phyloP scores from a whole-genome alignment of 2,113 vertebrate species.

The Leucopsar rothschildi region DNA sequence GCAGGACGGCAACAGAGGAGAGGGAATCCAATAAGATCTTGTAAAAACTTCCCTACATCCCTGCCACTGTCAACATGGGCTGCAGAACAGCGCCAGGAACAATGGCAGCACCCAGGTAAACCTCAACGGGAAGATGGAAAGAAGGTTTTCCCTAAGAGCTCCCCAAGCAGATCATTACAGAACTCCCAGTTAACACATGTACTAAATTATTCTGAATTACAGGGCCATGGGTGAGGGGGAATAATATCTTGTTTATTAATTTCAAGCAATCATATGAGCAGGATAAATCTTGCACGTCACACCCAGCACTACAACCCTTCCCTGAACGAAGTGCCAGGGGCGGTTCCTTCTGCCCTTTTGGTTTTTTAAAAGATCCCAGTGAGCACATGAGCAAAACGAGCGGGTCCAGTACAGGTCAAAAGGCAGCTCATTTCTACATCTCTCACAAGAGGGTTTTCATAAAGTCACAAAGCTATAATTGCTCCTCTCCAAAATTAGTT shows the following conservation, averaged over 20 bases:
- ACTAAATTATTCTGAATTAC: background rate
- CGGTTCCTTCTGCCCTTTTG: background rate
- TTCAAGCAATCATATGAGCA: background rate
- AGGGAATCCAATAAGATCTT: background rate
- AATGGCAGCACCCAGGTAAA: background rate
- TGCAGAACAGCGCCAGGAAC: background rate
- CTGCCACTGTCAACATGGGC: background rate
- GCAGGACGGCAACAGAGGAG: background rate
- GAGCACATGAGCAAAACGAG: background rate
- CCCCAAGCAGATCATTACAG: background rate
- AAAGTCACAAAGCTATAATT: background rate
- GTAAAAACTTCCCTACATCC: background rate
- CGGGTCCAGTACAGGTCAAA: background rate
- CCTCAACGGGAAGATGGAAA: background rate
- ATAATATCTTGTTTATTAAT: background rate
- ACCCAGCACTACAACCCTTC: background rate
- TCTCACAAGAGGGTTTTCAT: background rate
- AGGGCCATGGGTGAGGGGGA: background rate
- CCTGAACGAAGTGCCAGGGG: accelerated
- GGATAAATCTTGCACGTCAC: background rate
- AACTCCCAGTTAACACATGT: background rate
- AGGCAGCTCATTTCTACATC: background rate
- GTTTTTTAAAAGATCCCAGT: background rate
- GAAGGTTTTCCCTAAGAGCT: background rate
- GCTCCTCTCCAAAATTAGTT: background rate